Evolutionary conservation across 2,797 vertebrate species (phyloP), one percentile per base, ranked within the genome.

Genomic region (Discoglossus pictus): DNA sequence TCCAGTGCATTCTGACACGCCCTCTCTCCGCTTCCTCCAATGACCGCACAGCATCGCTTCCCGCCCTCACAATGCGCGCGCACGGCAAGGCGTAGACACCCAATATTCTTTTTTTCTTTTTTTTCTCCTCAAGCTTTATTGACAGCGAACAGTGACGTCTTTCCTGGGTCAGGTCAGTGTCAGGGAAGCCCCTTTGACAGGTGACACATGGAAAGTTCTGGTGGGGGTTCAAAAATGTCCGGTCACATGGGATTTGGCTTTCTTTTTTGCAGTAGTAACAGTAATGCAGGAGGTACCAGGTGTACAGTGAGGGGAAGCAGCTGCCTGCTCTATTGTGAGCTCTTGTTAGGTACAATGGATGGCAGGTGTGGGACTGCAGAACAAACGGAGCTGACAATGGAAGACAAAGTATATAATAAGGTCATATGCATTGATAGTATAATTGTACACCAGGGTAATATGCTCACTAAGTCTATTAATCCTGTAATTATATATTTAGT

Each of bases 151-250:
- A 64, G 38, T 43, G 43, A 58, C 53, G 20, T 50, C 9, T 20
- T 6, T 35, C 8, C n/a, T 48, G 53, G 11, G 20, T 65, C 63
- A 65, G 52, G 63, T 65, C 7, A 66, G 53, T 66, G 35, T 15
- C 23, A 12, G 43, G 53, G 39, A 42, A 40, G 23, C 44, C n/a
- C 25, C 8, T 5, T 21, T 8, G 23, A 1, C 16, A 24, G 2
- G 3, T 39, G 34, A 27, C 43, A 65, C 42, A 55, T 55, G 63
- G 63, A 39, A 47, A 56, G 42, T 56, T 43, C 13, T 48, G 2
- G n/a, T 18, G 8, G 2, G 35, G 12, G 6, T 17, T 27, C 11
- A 62, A 15, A 13, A n/a, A n/a, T n/a, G 5, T 48, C 15, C 18
- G 51, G 9, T n/a, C 8, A 36, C 7, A 15, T 9, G 27, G 12